Conservation (phyloP, 2,888 invertebrate genomes). For the Odontocolon sp. region DNA sequence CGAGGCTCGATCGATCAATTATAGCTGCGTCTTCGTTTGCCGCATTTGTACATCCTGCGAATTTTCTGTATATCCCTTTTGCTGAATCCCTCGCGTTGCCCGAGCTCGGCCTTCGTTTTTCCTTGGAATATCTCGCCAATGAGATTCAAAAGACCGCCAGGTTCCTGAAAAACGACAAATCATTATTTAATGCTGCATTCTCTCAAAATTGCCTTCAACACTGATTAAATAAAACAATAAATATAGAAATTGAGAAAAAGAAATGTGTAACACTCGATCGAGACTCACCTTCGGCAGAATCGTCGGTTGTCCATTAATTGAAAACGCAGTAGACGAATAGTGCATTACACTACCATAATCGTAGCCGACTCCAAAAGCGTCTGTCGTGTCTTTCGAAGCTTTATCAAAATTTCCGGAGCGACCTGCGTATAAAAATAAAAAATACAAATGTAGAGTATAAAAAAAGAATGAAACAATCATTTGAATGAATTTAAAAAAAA, state of each 20-base stretch:
- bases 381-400: slow-evolving; percentile 82
- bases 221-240: neutral
- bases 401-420: slow-evolving; percentile 88
- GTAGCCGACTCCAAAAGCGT: slow-evolving; percentile 87
- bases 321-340: slow-evolving; percentile 90
- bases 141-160: slow-evolving; percentile 65
- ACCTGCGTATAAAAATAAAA: slow-evolving; percentile 78
- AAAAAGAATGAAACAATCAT: no score
- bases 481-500: no score
- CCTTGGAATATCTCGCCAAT: slow-evolving; percentile 69
- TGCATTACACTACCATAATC: slow-evolving; percentile 93
- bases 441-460: no score
- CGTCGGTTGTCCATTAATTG: slow-evolving; percentile 87
- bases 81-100: slow-evolving; percentile 89
- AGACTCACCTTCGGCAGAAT: slow-evolving; percentile 86
- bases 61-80: slow-evolving; percentile 87
- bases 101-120: slow-evolving; percentile 79
- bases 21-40: slow-evolving; percentile 55
- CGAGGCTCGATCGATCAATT: slow-evolving; percentile 23
- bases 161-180: slow-evolving; percentile 63
- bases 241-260: neutral
- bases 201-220: neutral
- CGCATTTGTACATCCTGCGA: slow-evolving; percentile 89
- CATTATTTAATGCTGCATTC: neutral
- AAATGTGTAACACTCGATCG: neutral